Conservation (phyloP, 2,797 vertebrate species). For the Petrocephalus sullivani region DNA sequence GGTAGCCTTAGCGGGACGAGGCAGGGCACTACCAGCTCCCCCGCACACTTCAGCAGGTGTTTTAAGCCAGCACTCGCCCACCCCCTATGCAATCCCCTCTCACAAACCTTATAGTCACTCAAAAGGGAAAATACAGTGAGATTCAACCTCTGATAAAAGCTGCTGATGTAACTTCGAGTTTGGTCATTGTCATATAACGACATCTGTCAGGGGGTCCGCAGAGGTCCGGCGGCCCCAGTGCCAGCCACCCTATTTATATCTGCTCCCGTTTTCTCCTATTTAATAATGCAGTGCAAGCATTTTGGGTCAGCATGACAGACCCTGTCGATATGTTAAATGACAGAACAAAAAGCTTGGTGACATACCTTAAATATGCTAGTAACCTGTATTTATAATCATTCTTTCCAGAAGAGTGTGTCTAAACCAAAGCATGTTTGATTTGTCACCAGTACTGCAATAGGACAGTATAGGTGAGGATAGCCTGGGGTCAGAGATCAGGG, state of each 20-base stretch:
- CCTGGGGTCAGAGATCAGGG: neutral
- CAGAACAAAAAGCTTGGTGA: neutral
- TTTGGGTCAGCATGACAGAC: slow-evolving; percentile 45
- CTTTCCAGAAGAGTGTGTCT: neutral
- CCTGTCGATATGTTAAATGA: slow-evolving; percentile 34
- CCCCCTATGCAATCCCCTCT: neutral
- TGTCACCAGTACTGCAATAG: neutral
- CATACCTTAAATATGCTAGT: neutral
- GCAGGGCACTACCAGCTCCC: neutral
- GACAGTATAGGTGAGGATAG: neutral
- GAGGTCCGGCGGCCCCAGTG: neutral
- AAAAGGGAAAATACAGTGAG: neutral
- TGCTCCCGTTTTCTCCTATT: slow-evolving; percentile 22
- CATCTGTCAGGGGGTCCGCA: neutral
- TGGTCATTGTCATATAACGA: neutral
- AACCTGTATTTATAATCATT: neutral
- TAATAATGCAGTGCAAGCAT: slow-evolving; percentile 50
- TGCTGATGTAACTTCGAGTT: neutral
- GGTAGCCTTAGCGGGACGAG: neutral
- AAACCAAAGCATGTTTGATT: neutral
- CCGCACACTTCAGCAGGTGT: neutral
- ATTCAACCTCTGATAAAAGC: neutral
- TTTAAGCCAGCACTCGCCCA: neutral
- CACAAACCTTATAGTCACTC: neutral
- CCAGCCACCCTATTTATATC: slow-evolving; percentile 5